These are phyloP conservation scores for Leptarthrus brevirostris DNA, from an alignment of 2,888 invertebrate species.

Conservation along the genomic window DNA sequence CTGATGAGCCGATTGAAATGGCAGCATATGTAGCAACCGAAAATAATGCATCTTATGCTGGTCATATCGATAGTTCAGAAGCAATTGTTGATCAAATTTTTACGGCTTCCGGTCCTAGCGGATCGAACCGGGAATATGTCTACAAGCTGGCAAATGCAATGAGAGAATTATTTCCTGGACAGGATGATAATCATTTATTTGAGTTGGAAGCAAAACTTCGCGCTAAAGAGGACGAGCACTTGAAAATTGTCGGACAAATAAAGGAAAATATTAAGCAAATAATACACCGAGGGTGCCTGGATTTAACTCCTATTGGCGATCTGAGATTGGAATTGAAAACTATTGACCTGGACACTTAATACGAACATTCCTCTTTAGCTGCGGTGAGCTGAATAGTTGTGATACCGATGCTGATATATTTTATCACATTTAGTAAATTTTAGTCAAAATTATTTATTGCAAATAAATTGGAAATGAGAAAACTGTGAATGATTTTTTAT, in stretches of 20 bases:
- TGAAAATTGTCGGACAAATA: neutral
- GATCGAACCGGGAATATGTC: slow-evolving; percentile 91
- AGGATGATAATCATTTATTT: slow-evolving; percentile 81
- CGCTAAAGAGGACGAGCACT: neutral
- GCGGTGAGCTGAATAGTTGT: slow-evolving; percentile 6
- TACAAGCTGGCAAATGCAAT: slow-evolving; percentile 84
- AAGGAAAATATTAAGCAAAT: slow-evolving; percentile 2
- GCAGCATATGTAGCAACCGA: slow-evolving; percentile 86
- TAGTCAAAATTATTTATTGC: neutral
- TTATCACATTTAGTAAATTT: too few relatives aligned
- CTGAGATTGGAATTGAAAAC: neutral
- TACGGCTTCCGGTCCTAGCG: slow-evolving; percentile 83
- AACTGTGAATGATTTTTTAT: too few relatives aligned
- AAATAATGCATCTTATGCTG: slow-evolving; percentile 82
- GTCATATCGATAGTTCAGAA: slow-evolving; percentile 74
- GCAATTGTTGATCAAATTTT: slow-evolving; percentile 85
- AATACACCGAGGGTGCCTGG: neutral
- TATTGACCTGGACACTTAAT: neutral
- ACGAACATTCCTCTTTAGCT: neutral
- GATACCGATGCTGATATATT: slow-evolving; percentile 19
- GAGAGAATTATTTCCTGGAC: slow-evolving; percentile 78
- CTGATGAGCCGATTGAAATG: slow-evolving; percentile 6
- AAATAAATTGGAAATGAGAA: neutral
- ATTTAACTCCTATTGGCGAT: neutral
- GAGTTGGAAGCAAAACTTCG: slow-evolving; percentile 71